These are phyloP conservation scores for Nezara viridula DNA, from an alignment of 2,888 invertebrate genomes.

Conservation along the genomic window DNA sequence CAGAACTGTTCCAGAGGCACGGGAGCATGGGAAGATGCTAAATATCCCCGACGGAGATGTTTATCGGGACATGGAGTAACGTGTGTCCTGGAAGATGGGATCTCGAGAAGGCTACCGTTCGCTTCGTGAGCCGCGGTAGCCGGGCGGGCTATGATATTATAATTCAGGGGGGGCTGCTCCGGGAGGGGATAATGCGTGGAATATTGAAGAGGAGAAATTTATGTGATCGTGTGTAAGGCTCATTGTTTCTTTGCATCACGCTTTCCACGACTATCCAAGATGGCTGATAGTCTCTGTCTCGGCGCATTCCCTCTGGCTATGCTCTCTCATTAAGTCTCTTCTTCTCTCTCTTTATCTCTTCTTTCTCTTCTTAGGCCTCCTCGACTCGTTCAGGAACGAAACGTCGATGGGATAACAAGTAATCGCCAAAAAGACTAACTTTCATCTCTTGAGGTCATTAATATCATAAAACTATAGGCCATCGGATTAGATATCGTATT, in stretches of 20 bases:
- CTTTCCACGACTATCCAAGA: slow-evolving; percentile 34
- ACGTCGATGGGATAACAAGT: too few relatives aligned
- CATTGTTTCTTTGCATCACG: slow-evolving; percentile 55
- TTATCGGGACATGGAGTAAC: slow-evolving; percentile 20
- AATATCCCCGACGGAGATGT: not conserved
- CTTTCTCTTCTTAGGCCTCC: too few relatives aligned
- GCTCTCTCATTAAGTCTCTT: slow-evolving; percentile 38
- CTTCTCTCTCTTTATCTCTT: not conserved
- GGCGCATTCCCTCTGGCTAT: not conserved
- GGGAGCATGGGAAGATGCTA: not conserved
- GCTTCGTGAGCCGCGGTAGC: not conserved
- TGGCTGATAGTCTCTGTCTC: not conserved
- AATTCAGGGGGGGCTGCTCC: not conserved
- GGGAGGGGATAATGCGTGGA: slow-evolving; percentile 49
- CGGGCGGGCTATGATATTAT: slow-evolving; percentile 1
- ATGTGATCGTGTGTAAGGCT: slow-evolving; percentile 50
- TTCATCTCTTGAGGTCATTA: too few relatives aligned
- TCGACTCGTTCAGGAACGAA: too few relatives aligned
- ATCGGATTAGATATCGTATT: too few relatives aligned
- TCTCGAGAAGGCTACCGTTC: not conserved
- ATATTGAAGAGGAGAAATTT: slow-evolving; percentile 57
- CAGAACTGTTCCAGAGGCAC: too few relatives aligned
- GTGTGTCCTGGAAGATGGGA: slow-evolving; percentile 22
- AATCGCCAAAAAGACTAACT: too few relatives aligned
- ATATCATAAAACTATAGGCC: too few relatives aligned